Evolutionary conservation across 2,888 invertebrate species (phyloP).

Genomic region (Meteorus colon): DNA sequence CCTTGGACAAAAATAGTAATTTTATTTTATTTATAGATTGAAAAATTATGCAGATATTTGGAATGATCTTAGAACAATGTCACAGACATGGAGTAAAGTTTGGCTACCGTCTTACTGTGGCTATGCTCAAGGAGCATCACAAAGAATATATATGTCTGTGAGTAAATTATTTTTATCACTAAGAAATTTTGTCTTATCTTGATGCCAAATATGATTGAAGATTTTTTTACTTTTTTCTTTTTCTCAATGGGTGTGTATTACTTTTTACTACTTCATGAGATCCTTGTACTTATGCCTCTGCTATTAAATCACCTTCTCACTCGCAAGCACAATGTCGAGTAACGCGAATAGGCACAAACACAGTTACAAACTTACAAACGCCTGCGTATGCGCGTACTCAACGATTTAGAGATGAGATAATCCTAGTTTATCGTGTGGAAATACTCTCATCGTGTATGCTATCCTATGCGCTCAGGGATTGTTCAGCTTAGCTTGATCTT

Average conservation of each 20-base stretch:
- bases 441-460: conserved; percentile 60
- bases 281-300: conserved; percentile 46
- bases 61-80: conserved; percentile 80
- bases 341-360: conserved; percentile 19
- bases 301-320: conserved; percentile 45
- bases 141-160: conserved; percentile 75
- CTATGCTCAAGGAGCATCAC: conserved; percentile 83
- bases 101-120: conserved; percentile 82
- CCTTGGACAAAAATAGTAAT: conserved; percentile 2
- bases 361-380: neutral
- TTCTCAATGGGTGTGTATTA: conserved; percentile 26
- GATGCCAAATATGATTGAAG: neutral
- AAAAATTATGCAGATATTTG: conserved; percentile 82
- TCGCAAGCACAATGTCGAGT: conserved; percentile 29
- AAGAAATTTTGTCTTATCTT: neutral
- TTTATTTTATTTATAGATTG: conserved; percentile 74
- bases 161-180: conserved; percentile 51
- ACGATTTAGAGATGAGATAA: conserved; percentile 63
- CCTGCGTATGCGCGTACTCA: conserved; percentile 36
- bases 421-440: conserved; percentile 58
- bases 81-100: conserved; percentile 79
- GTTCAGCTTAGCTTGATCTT: conserved; percentile 69
- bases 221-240: conserved; percentile 9
- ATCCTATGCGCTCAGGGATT: conserved; percentile 62
- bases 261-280: conserved; percentile 42